Conservation (phyloP, 2,797 vertebrate genomes). For the Dicrostonyx torquatus region DNA sequence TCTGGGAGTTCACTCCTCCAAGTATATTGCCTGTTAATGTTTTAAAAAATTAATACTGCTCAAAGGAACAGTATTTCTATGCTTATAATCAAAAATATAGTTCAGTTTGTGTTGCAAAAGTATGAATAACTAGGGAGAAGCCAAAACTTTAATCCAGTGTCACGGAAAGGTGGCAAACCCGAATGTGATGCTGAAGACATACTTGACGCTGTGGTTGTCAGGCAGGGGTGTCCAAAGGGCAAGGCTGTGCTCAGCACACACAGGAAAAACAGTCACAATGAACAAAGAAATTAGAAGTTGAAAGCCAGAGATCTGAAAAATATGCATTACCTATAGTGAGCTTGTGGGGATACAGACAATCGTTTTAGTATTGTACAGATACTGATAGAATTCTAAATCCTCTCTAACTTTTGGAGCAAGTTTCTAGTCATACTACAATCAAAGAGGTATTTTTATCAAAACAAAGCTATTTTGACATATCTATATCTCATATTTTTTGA, state of each 20-base stretch:
- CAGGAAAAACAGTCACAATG: background rate
- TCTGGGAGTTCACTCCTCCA: background rate
- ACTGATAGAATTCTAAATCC: background rate
- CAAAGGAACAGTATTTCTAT: background rate
- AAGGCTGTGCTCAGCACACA: background rate
- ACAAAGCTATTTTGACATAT: background rate
- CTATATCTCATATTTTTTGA: background rate
- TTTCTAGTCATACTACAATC: background rate
- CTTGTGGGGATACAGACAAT: background rate
- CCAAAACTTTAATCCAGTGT: background rate
- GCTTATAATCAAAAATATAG: background rate
- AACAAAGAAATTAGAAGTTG: background rate
- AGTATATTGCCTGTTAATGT: background rate
- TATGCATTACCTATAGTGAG: background rate
- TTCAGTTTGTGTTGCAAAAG: background rate
- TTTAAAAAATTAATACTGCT: background rate
- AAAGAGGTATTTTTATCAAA: background rate
- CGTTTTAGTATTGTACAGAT: background rate
- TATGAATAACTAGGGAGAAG: background rate
- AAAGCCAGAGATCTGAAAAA: background rate
- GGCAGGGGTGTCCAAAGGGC: background rate
- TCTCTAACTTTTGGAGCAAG: background rate
- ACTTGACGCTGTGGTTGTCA: background rate
- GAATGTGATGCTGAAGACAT: background rate
- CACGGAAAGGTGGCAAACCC: background rate